phyloP scores from a whole-genome alignment of 2,797 vertebrate genomes.

The Okamejei kenojei region DNA sequence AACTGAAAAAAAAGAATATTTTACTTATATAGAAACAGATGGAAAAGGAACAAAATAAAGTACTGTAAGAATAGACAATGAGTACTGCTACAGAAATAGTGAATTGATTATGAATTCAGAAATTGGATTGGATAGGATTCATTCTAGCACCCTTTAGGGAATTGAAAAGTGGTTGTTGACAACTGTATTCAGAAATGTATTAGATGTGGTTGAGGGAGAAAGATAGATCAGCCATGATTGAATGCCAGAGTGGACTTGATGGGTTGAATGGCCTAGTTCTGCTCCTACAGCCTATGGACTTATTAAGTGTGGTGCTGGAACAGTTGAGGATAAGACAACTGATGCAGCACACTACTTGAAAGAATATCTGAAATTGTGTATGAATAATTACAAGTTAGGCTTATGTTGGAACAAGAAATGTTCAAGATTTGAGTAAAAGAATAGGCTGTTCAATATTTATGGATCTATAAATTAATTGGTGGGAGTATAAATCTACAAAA shows the following conservation, averaged over 20 bases:
- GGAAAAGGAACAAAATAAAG: neutral
- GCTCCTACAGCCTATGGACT: too few species aligned
- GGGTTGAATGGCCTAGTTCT: too few species aligned
- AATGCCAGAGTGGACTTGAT: too few species aligned
- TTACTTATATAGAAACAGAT: neutral
- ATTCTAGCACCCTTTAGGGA: neutral
- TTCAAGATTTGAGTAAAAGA: neutral
- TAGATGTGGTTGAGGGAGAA: neutral
- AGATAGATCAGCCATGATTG: too few species aligned
- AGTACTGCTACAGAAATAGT: neutral
- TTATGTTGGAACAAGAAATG: neutral
- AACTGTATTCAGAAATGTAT: neutral
- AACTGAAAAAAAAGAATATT: neutral
- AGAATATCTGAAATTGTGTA: neutral
- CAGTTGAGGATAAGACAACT: neutral
- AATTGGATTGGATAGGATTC: neutral
- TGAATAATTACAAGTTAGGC: neutral
- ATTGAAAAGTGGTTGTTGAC: neutral
- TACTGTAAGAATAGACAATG: neutral
- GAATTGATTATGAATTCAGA: neutral
- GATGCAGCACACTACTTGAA: neutral
- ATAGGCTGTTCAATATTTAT: neutral
- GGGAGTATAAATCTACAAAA: neutral
- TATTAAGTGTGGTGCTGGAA: neutral
- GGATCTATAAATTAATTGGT: neutral